phyloP scores from a whole-genome alignment of 2,888 invertebrate species.

The Standfussiana lucernea region DNA sequence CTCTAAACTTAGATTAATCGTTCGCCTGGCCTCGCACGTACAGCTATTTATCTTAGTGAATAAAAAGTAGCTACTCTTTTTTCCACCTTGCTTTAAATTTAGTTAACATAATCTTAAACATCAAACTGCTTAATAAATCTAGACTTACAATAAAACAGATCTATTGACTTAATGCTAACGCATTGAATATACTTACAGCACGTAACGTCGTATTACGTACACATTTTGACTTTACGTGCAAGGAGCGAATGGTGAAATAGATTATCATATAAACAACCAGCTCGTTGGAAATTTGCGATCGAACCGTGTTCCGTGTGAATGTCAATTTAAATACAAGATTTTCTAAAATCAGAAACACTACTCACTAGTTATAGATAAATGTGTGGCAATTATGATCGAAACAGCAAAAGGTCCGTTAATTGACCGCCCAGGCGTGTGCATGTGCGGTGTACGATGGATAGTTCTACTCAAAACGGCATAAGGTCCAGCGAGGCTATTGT shows the following conservation, averaged over 20 bases:
- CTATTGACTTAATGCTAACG: conserved; percentile 49
- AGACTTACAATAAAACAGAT: conserved; percentile 58
- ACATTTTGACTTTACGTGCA: conserved; percentile 67
- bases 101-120: conserved; percentile 50
- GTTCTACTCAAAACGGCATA: not conserved
- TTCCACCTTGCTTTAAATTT: conserved; percentile 48
- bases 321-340: conserved; percentile 51
- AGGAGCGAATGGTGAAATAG: conserved; percentile 69
- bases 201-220: conserved; percentile 43
- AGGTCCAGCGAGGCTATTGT: no score
- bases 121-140: conserved; percentile 49
- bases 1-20: conserved; percentile 90
- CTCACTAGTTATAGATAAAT: conserved; percentile 11
- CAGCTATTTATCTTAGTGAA: conserved; percentile 80
- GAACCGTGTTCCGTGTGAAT: conserved; percentile 65
- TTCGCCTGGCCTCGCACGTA: conserved; percentile 79
- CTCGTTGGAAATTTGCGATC: conserved; percentile 57
- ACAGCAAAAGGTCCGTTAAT: not conserved
- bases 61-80: conserved; percentile 70
- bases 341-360: conserved; percentile 37
- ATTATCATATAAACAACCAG: conserved; percentile 74
- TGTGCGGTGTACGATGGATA: not conserved
- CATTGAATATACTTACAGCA: conserved; percentile 32
- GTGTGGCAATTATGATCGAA: conserved; percentile 13
- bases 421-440: not conserved